These are phyloP conservation scores for Eucera pruinosa DNA, from an alignment of 2,888 invertebrate species.

Conservation along the genomic window DNA sequence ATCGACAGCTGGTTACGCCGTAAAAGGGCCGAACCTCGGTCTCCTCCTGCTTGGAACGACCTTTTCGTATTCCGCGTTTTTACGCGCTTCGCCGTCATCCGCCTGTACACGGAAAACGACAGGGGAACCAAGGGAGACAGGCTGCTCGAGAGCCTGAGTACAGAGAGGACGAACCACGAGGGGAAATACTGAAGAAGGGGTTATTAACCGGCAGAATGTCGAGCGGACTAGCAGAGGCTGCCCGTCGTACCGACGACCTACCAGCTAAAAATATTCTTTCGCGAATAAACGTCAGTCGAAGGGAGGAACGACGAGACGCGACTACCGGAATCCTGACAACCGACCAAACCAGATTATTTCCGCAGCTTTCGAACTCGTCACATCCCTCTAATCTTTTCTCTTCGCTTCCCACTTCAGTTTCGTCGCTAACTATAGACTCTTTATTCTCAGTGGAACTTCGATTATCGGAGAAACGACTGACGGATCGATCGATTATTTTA, in stretches of 20 bases:
- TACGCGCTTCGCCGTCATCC: background rate
- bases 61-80: slow-evolving; percentile 13
- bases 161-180: slow-evolving; percentile 12
- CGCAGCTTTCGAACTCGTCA: slow-evolving; percentile 5
- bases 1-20: slow-evolving; percentile 27
- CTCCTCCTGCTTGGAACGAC: background rate
- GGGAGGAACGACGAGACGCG: background rate
- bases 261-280: slow-evolving; percentile 68
- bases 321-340: slow-evolving; percentile 4
- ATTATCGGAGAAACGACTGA: too few relatives aligned
- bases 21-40: slow-evolving; percentile 23
- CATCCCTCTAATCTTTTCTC: background rate
- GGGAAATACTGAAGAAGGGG: slow-evolving; percentile 40
- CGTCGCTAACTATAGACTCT: too few relatives aligned
- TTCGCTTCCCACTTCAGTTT: background rate
- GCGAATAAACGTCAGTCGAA: slow-evolving; percentile 57
- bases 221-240: slow-evolving; percentile 22
- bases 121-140: slow-evolving; percentile 6
- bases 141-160: background rate
- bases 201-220: slow-evolving; percentile 66
- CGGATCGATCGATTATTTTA: too few relatives aligned
- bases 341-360: slow-evolving; percentile 58
- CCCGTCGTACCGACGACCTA: slow-evolving; percentile 31
- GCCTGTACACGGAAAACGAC: background rate
- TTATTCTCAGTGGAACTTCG: too few relatives aligned